Percentiles rank a stretch among this genome's conserved stretches.
phyloP scores from a whole-genome alignment of 1,140 invertebrate species.

The Grapholita molesta region DNA sequence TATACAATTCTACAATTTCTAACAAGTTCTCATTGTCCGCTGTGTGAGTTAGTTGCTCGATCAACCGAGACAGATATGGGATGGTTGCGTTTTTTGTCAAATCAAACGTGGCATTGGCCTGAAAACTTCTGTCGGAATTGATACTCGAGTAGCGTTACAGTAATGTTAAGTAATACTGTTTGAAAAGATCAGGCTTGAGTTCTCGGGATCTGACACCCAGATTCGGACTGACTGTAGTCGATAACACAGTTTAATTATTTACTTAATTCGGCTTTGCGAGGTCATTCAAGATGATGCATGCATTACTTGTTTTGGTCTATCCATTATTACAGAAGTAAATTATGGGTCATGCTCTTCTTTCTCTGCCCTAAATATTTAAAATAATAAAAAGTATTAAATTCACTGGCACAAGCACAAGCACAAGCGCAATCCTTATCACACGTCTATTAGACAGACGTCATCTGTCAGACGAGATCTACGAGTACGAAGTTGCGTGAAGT shows the following conservation, averaged over 20 bases:
- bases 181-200: too few species aligned
- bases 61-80: not conserved
- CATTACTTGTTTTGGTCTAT: not conserved
- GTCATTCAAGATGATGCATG: not conserved
- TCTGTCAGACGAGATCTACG: not conserved
- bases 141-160: not conserved
- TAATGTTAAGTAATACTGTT: not conserved
- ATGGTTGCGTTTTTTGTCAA: not conserved
- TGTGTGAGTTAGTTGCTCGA: not conserved
- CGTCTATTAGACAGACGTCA: not conserved
- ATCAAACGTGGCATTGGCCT: not conserved
- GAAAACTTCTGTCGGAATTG: not conserved
- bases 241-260: not conserved
- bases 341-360: too few species aligned
- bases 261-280: not conserved
- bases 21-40: not conserved
- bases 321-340: too few species aligned
- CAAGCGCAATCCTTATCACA: not conserved
- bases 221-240: too few species aligned
- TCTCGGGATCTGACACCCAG: too few species aligned
- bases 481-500: not conserved
- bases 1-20: conserved; percentile 12
- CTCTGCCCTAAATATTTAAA: not conserved
- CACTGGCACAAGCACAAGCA: not conserved
- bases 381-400: too few species aligned